These are phyloP conservation scores for Drosophila nigrodunni DNA, from an alignment of 1,140 invertebrate species.

Conservation along the genomic window DNA sequence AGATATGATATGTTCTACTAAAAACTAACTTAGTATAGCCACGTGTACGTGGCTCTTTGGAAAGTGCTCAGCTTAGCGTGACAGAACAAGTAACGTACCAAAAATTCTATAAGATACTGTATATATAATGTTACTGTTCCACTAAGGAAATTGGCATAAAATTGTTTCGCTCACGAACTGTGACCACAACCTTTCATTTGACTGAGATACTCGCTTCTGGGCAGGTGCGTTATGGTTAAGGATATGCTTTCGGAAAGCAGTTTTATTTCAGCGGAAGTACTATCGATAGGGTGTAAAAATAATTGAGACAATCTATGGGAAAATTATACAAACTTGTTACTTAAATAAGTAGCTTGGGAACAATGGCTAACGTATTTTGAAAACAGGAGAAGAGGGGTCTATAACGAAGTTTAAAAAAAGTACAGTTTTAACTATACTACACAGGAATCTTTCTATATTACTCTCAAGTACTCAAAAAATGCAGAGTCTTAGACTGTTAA, in stretches of 20 bases:
- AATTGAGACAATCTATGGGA: conserved; percentile 32
- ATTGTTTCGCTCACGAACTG: conserved; percentile 72
- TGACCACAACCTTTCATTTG: conserved; percentile 62
- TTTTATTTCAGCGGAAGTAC: conserved; percentile 37
- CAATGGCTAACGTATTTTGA: background rate
- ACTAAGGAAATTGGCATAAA: conserved; percentile 78
- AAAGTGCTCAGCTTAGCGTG: conserved; percentile 63
- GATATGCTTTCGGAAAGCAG: conserved; percentile 32
- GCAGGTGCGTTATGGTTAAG: conserved; percentile 69
- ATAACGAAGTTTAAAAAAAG: no score
- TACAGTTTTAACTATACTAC: no score
- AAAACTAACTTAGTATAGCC: conserved; percentile 37
- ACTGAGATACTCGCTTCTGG: conserved; percentile 40
- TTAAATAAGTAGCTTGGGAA: background rate
- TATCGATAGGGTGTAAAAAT: conserved; percentile 30
- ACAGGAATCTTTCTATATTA: no score
- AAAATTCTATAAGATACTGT: conserved; percentile 53
- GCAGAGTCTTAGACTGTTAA: no score
- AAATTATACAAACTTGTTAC: conserved; percentile 4
- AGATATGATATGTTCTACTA: conserved; percentile 32
- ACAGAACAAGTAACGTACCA: conserved; percentile 67
- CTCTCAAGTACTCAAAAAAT: no score
- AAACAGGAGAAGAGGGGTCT: background rate
- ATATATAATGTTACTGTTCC: conserved; percentile 42
- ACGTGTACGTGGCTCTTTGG: conserved; percentile 50